phyloP scores from a whole-genome alignment of 2,888 invertebrate species.

The Erebia palarica region DNA sequence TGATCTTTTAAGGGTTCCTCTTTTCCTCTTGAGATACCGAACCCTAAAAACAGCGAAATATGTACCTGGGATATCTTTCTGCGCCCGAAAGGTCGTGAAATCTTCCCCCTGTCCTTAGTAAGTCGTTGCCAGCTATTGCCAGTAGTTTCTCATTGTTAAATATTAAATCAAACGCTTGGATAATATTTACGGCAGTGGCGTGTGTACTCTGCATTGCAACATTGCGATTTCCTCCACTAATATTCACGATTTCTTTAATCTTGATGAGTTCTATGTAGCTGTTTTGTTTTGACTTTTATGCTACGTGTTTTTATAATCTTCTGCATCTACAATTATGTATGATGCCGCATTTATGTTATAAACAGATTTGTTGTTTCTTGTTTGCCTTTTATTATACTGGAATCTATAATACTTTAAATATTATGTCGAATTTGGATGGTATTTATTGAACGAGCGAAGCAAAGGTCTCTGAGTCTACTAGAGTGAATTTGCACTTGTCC shows the following conservation, averaged over 20 bases:
- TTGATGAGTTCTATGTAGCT: neutral
- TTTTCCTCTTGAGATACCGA: too few species aligned
- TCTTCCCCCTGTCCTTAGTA: neutral
- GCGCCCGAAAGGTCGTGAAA: neutral
- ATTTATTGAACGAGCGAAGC: too few species aligned
- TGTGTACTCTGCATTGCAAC: neutral
- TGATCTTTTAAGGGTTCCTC: too few species aligned
- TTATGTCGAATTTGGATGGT: too few species aligned
- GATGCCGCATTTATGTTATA: too few species aligned
- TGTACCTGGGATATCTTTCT: neutral
- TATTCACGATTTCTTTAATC: slow-evolving; percentile 1
- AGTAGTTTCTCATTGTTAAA: neutral
- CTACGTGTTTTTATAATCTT: too few species aligned
- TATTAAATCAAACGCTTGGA: neutral
- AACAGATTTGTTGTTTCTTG: too few species aligned
- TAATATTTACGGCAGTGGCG: neutral
- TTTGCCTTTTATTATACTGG: too few species aligned
- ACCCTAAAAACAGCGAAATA: neutral
- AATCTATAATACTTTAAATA: too few species aligned
- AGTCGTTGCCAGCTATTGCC: neutral
- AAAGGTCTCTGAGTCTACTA: too few species aligned
- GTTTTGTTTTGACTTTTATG: neutral
- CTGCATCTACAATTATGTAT: too few species aligned
- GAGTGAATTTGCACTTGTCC: too few species aligned
- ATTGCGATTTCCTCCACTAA: neutral